These are phyloP conservation scores for Agrotis exclamationis DNA, from an alignment of 2,888 invertebrate genomes.

Conservation along the genomic window DNA sequence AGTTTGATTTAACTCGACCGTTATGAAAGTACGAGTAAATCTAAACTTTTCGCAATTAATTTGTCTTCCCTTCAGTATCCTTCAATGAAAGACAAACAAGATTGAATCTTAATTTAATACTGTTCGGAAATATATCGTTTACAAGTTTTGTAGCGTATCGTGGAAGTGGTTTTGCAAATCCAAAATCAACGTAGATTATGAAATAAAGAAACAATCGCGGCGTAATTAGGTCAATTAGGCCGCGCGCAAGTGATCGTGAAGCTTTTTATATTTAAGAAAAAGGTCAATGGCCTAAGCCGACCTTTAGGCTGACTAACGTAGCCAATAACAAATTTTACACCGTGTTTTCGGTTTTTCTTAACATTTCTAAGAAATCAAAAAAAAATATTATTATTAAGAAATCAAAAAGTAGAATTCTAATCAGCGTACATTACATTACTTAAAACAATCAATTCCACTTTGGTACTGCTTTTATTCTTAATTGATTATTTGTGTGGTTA, in stretches of 20 bases:
- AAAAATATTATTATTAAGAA: not conserved
- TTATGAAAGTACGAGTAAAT: slow-evolving; percentile 30
- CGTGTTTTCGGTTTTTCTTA: slow-evolving; percentile 9
- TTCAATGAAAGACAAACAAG: slow-evolving; percentile 35
- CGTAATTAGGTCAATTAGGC: slow-evolving; percentile 41
- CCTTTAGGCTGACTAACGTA: slow-evolving; percentile 26
- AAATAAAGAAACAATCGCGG: slow-evolving; percentile 26
- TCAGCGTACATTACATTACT: not conserved
- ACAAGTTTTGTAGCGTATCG: slow-evolving; percentile 6
- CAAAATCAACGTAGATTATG: slow-evolving; percentile 24
- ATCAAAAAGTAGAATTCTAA: not conserved
- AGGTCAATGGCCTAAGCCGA: slow-evolving; percentile 25
- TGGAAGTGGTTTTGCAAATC: slow-evolving; percentile 7
- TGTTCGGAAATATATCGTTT: slow-evolving; percentile 8
- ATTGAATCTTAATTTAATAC: slow-evolving; percentile 30
- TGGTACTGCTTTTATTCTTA: not conserved
- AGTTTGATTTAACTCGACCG: slow-evolving; percentile 28
- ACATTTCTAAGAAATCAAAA: slow-evolving; percentile 8
- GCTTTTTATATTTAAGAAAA: slow-evolving; percentile 30
- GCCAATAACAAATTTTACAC: slow-evolving; percentile 18
- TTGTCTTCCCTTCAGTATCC: slow-evolving; percentile 27
- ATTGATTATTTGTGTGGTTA: not conserved
- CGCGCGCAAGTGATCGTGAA: slow-evolving; percentile 23
- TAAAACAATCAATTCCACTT: slow-evolving; percentile 1
- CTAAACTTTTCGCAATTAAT: slow-evolving; percentile 40